Conservation (phyloP, 2,888 invertebrate species). For the Orchestes rusci region DNA sequence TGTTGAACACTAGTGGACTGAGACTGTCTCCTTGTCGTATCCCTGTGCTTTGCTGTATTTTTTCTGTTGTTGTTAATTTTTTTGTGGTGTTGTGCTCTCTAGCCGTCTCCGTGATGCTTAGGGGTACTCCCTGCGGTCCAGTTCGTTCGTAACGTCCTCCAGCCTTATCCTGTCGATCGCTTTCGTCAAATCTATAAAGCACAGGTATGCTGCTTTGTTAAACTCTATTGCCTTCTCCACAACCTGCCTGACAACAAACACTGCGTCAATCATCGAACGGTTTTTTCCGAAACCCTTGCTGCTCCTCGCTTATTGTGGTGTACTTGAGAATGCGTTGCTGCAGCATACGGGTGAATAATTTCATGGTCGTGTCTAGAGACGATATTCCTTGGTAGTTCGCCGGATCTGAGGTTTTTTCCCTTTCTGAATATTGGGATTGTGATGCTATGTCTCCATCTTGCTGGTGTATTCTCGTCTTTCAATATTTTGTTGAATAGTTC, state of each 20-base stretch:
- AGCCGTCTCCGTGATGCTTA: too few species aligned
- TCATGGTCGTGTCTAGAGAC: constrained; percentile 7
- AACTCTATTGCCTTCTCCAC: too few species aligned
- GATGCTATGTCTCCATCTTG: constrained; percentile 3
- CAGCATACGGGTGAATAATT: constrained; percentile 5
- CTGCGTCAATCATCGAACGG: background rate
- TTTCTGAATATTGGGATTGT: too few species aligned
- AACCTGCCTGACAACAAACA: constrained; percentile 1
- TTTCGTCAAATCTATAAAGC: too few species aligned
- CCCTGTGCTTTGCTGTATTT: constrained; percentile 5
- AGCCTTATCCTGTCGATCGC: too few species aligned
- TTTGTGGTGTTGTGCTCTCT: background rate
- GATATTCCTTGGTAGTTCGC: constrained; percentile 8
- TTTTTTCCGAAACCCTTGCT: background rate
- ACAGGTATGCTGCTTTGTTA: too few species aligned
- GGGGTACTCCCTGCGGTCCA: too few species aligned
- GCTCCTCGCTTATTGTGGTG: too few species aligned
- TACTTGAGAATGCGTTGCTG: too few species aligned
- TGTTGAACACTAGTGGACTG: constrained; percentile 6
- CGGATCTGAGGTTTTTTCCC: constrained; percentile 8
- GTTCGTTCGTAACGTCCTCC: too few species aligned
- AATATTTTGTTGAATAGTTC: constrained; percentile 9
- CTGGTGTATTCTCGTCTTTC: constrained; percentile 8
- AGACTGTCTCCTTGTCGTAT: constrained; percentile 8
- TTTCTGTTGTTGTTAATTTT: constrained; percentile 2